phyloP scores from a whole-genome alignment of 2,113 vertebrate species.

The Sinocyclocheilus rhinocerous region DNA sequence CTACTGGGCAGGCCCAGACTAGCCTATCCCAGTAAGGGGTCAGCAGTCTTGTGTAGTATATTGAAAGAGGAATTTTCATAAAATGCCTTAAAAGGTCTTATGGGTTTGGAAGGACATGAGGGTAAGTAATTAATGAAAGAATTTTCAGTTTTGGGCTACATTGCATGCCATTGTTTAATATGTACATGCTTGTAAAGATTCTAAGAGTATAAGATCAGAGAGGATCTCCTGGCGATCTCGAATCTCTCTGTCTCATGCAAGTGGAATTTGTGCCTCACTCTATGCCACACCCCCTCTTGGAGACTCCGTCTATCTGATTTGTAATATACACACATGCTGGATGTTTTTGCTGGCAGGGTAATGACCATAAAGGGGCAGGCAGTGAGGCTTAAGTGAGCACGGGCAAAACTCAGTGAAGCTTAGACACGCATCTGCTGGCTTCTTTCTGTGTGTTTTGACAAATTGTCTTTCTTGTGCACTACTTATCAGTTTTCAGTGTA shows the following conservation, averaged over 20 bases:
- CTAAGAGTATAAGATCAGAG: not conserved
- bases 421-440: not conserved
- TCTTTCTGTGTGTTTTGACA: not conserved
- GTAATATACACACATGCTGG: not conserved
- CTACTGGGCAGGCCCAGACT: conserved; percentile 39
- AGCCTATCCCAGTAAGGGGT: conserved; percentile 15
- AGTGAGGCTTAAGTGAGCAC: conserved; percentile 26
- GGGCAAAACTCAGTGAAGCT: conserved; percentile 36
- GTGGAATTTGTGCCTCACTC: conserved; percentile 21
- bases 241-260: conserved; percentile 16
- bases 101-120: too few species aligned
- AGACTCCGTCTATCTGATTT: conserved; percentile 6
- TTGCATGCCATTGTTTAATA: not conserved
- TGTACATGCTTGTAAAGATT: not conserved
- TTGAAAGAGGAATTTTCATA: not conserved
- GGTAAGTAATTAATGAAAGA: too few species aligned
- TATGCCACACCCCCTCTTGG: conserved; percentile 50
- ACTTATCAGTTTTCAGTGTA: not conserved
- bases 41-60: not conserved
- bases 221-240: not conserved
- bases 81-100: too few species aligned
- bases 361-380: conserved; percentile 77
- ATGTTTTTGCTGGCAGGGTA: conserved; percentile 18
- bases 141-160: too few species aligned
- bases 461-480: not conserved